Evolutionary conservation across 2,797 vertebrate genomes (phyloP).

Genomic region (Manis pentadactyla): DNA sequence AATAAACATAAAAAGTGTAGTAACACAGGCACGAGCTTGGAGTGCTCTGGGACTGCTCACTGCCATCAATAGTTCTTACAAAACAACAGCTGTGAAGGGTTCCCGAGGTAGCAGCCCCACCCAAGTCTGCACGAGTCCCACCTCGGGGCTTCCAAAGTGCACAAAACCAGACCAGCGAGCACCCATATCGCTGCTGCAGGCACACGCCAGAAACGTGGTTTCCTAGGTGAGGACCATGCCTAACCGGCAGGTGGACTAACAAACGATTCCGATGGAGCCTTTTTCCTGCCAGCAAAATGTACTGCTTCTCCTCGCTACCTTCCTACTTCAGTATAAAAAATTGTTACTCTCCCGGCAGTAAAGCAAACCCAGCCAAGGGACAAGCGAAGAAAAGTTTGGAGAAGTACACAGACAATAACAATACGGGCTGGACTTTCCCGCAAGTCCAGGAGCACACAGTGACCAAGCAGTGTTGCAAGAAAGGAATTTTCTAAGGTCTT

Average conservation of each 20-base stretch:
- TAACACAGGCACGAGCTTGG: neutral
- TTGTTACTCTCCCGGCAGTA: neutral
- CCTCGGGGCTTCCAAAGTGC: conserved; percentile 27
- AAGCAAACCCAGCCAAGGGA: neutral
- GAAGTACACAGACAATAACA: neutral
- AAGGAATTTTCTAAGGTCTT: conserved; percentile 73
- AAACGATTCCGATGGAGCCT: conserved; percentile 52
- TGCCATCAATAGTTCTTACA: neutral
- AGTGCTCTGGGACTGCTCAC: neutral
- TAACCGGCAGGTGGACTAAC: neutral
- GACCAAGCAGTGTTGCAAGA: conserved; percentile 69
- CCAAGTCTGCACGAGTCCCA: neutral
- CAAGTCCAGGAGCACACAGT: neutral
- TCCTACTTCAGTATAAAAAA: neutral
- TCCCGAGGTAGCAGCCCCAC: neutral
- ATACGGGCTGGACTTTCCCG: neutral
- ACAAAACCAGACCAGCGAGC: neutral
- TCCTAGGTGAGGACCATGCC: neutral
- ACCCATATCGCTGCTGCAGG: neutral
- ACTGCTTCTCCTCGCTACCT: neutral
- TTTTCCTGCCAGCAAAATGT: conserved; percentile 60
- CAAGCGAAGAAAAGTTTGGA: neutral
- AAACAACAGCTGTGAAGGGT: neutral
- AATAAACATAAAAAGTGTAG: neutral
- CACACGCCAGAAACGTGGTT: neutral